phyloP scores from a whole-genome alignment of 2,888 invertebrate genomes.

The Pasiphila rectangulata region DNA sequence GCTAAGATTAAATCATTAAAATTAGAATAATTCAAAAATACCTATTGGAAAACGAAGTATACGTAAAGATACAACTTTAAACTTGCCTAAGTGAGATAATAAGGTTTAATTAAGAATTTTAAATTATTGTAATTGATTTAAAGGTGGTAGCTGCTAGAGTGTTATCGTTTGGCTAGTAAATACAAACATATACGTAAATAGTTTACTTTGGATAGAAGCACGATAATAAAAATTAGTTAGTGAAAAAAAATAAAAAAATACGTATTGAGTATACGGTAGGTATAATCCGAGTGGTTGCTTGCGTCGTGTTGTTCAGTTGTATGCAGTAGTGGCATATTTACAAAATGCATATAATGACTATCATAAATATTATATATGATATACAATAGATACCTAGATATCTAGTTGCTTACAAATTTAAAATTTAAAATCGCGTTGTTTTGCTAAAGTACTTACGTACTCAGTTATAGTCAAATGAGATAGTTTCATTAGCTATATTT shows the following conservation, averaged over 20 bases:
- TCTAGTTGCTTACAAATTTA: conserved; percentile 67
- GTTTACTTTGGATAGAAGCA: conserved; percentile 59
- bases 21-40: conserved; percentile 65
- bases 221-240: conserved; percentile 67
- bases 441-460: conserved; percentile 42
- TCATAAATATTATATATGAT: conserved; percentile 49
- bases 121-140: conserved; percentile 78
- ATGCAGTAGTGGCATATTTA: conserved; percentile 25
- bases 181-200: conserved; percentile 69
- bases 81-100: conserved; percentile 81
- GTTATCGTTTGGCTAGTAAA: conserved; percentile 74
- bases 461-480: conserved; percentile 49
- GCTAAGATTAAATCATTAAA: conserved; percentile 62
- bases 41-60: conserved; percentile 79
- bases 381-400: conserved; percentile 65
- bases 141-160: conserved; percentile 74
- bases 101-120: conserved; percentile 76
- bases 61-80: conserved; percentile 79
- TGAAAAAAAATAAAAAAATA: conserved; percentile 64
- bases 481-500: conserved; percentile 64
- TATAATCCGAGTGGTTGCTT: conserved; percentile 57
- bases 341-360: conserved; percentile 33
- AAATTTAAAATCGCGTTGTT: conserved; percentile 48
- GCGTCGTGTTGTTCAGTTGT: conserved; percentile 36
- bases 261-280: conserved; percentile 79